Percentiles rank a stretch among this genome's conserved stretches.
Evolutionary conservation across 1,140 invertebrate genomes (phyloP).

Genomic region (Holcopasites calliopsidis): DNA sequence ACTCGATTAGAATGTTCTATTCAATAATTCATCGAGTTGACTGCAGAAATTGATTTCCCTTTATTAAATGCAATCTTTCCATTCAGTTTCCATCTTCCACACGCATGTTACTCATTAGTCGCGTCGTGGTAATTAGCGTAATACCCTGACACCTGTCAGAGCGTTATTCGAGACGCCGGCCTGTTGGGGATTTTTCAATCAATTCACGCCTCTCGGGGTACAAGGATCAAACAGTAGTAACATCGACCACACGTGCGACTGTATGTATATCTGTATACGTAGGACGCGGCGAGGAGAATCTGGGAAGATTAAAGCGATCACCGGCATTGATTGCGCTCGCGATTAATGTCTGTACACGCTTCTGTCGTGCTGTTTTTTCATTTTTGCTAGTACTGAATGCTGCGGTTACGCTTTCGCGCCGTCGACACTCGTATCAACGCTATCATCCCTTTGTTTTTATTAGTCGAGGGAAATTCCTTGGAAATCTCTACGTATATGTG

Average conservation of each 20-base stretch:
- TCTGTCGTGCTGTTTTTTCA: slow-evolving; percentile 36
- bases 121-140: not conserved
- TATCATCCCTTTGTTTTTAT: slow-evolving; percentile 17
- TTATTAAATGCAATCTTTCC: not conserved
- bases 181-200: not conserved
- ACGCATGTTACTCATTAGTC: not conserved
- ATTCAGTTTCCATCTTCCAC: not conserved
- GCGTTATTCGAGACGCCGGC: not conserved
- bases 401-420: slow-evolving; percentile 29
- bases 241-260: not conserved
- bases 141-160: not conserved
- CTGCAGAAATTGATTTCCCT: too few relatives aligned
- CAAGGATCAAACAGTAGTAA: not conserved
- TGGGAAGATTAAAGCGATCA: slow-evolving; percentile 62
- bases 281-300: not conserved
- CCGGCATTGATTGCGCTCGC: slow-evolving; percentile 57
- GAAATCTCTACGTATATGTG: slow-evolving; percentile 1
- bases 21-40: too few relatives aligned
- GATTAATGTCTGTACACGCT: slow-evolving; percentile 48
- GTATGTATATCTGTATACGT: too few relatives aligned
- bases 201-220: not conserved
- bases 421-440: slow-evolving; percentile 21
- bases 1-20: too few relatives aligned
- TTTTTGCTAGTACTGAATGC: slow-evolving; percentile 18
- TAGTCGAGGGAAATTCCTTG: slow-evolving; percentile 2